Base-by-base conservation (phyloP, 2,797 vertebrate genomes). In the Lutjanus argentimaculatus region DNA sequence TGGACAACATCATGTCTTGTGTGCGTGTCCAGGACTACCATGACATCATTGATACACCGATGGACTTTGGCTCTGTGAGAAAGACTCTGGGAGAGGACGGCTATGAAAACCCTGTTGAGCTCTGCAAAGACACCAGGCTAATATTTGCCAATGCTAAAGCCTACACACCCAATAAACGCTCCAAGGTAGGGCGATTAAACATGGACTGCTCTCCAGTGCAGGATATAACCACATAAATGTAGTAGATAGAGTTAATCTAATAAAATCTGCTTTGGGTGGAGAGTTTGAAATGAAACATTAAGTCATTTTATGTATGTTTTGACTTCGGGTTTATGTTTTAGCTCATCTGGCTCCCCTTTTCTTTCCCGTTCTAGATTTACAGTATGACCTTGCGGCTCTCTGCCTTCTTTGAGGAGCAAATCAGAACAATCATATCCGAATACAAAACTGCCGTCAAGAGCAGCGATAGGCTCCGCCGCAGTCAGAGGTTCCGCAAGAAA, bases 131-230 rank as follows among this genome's bases (percentile, higher is more conserved):
- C 77, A 96, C 97, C 12, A 95, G 97, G 57, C 94, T 99, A 58
- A 99, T 99, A 95, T 99, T 99, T 91, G 96, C 96, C 73, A 99
- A 99, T 75, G 98, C 98, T 77, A 99, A 97, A 96, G 97, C 97
- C 52, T 99, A 99, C 87, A 99, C 98, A 19, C 98, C 99, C 79
- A 99, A 98, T 94, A 99, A 99, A 90, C 97, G 97, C 67, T 99
- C 98, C 68, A 98, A 99, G 98, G 99, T 99, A 77, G 10, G 2
- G 1, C 66, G n/a, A 14, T 72, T 77, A 3, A 40, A 42, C 17
- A 72, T 57, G n/a, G 55, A 67, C 25, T 19, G 19, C 25, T 46
- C 16, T 49, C 25, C 45, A 55, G 17, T 67, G 13, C 13, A 59
- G 11, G 3, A 65, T 11, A 17, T 22, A 40, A 53, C 8, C 2